Percentiles rank a stretch among this genome's conserved stretches.
Conservation (phyloP, 2,113 vertebrate species). For the Lates calcarifer region DNA sequence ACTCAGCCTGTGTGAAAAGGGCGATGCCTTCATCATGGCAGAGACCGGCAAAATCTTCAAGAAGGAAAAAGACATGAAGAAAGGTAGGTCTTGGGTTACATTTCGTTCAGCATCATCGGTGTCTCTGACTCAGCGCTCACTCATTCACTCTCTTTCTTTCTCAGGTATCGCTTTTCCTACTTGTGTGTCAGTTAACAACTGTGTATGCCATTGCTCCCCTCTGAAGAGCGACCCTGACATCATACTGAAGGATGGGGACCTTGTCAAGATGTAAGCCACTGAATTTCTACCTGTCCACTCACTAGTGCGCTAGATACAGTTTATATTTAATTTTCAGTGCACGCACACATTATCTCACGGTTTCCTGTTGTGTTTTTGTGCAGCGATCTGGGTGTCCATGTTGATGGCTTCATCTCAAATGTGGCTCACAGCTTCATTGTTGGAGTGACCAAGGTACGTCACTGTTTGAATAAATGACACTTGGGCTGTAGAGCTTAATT, state of each 20-base stretch:
- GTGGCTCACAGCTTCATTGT: conserved; percentile 94
- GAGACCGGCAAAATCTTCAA: conserved; percentile 98
- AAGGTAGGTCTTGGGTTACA: conserved; percentile 84
- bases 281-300: neutral
- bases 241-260: conserved; percentile 93
- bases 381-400: conserved; percentile 95
- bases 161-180: conserved; percentile 97
- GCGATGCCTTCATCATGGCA: conserved; percentile 92
- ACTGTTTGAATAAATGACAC: neutral
- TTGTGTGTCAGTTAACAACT: conserved; percentile 98
- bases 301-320: neutral
- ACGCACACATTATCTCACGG: neutral
- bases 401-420: conserved; percentile 96
- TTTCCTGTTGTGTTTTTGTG: conserved; percentile 38
- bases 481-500: neutral
- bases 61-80: conserved; percentile 98
- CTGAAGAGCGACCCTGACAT: conserved; percentile 97
- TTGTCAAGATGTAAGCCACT: conserved; percentile 94
- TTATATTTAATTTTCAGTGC: neutral
- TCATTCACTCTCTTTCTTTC: conserved; percentile 17
- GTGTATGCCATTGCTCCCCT: conserved; percentile 98
- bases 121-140: neutral
- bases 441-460: conserved; percentile 88
- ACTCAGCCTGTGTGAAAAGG: conserved; percentile 93
- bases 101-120: neutral